phyloP scores from a whole-genome alignment of 2,888 invertebrate species.

The Chalcis sispes region DNA sequence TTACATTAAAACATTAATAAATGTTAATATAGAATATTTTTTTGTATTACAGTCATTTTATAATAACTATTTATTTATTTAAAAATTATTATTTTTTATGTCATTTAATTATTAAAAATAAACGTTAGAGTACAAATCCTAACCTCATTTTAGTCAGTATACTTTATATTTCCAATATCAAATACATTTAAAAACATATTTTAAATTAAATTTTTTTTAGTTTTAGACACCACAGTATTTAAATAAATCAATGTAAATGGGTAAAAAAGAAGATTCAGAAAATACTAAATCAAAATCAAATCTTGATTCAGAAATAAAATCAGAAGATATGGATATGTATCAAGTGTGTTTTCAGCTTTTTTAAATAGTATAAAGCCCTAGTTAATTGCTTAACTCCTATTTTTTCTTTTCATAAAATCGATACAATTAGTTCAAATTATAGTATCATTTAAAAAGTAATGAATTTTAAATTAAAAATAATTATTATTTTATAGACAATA shows the following conservation, averaged over 20 bases:
- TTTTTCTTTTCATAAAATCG: neutral
- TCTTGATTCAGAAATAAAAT: slow-evolving; percentile 11
- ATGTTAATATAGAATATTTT: too few species aligned
- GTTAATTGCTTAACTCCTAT: neutral
- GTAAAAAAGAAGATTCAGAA: slow-evolving; percentile 44
- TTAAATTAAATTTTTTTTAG: neutral
- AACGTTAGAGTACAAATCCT: slow-evolving; percentile 20
- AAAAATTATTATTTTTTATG: neutral
- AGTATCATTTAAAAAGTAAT: neutral
- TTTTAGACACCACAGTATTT: neutral
- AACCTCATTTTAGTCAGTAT: slow-evolving; percentile 42
- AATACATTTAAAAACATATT: neutral
- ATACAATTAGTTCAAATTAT: neutral
- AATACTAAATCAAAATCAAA: slow-evolving; percentile 23
- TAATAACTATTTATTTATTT: neutral
- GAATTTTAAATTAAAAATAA: neutral
- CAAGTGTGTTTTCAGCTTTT: slow-evolving; percentile 41
- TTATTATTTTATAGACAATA: slow-evolving; percentile 78
- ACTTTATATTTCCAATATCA: neutral
- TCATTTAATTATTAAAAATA: neutral
- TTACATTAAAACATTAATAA: neutral
- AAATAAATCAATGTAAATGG: slow-evolving; percentile 52
- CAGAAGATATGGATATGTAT: slow-evolving; percentile 53
- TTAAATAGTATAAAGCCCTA: neutral
- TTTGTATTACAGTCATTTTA: too few species aligned